A percentile compares a stretch with the other conserved stretches of the same genome.
phyloP scores from a whole-genome alignment of 1,140 invertebrate genomes.

The Gerris buenoi region DNA sequence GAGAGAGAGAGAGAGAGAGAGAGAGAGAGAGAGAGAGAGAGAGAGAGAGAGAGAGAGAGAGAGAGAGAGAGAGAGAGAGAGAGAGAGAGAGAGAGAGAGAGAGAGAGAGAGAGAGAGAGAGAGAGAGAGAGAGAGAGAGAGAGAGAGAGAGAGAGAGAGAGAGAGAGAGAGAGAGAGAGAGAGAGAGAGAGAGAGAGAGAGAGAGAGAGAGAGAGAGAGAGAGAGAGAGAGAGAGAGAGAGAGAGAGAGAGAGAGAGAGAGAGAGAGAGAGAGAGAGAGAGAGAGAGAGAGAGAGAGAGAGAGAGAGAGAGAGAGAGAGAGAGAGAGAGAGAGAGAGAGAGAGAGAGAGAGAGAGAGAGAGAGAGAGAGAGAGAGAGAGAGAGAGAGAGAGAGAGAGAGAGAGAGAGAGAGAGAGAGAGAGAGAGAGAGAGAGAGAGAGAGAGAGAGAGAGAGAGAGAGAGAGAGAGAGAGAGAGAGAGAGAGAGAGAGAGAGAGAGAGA shows the following conservation, averaged over 20 bases:
- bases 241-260: not conserved
- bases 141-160: not conserved
- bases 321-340: not conserved
- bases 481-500: not conserved
- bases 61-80: not conserved
- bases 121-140: not conserved
- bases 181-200: not conserved
- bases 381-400: conserved; percentile 16
- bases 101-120: not conserved
- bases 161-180: not conserved
- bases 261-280: conserved; percentile 15
- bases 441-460: conserved; percentile 10
- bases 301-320: not conserved
- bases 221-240: conserved; percentile 9
- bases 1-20: not conserved
- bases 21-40: not conserved
- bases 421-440: conserved; percentile 18
- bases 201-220: not conserved
- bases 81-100: not conserved
- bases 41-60: not conserved
- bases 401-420: conserved; percentile 6
- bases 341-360: not conserved
- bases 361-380: not conserved
- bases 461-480: not conserved
- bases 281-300: conserved; percentile 10